phyloP scores from a whole-genome alignment of 2,113 vertebrate species.

The Oceanites oceanicus region DNA sequence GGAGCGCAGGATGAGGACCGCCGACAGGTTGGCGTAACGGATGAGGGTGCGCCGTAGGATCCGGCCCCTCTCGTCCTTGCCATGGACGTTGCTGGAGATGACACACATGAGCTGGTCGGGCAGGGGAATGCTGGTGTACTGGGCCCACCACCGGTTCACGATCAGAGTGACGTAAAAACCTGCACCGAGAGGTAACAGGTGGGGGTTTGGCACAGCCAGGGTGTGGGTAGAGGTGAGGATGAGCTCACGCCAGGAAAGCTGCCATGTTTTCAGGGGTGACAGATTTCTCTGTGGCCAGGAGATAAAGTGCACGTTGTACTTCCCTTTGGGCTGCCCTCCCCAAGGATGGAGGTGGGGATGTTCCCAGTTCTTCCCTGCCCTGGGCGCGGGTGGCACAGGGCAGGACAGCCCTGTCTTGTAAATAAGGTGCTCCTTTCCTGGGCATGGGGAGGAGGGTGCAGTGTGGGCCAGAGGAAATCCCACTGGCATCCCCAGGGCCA shows the following conservation, averaged over 20 bases:
- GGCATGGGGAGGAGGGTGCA: not conserved
- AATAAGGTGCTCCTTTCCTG: not conserved
- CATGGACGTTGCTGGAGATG: slow-evolving; percentile 86
- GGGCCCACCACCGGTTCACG: slow-evolving; percentile 90
- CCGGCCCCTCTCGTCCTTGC: slow-evolving; percentile 82
- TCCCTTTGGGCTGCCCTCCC: not conserved
- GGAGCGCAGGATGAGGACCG: slow-evolving; percentile 86
- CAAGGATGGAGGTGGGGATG: not conserved
- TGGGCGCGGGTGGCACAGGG: rapidly evolving
- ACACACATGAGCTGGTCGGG: slow-evolving; percentile 91
- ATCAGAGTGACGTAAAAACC: slow-evolving; percentile 89
- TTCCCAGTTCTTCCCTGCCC: not conserved
- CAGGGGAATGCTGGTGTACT: slow-evolving; percentile 90
- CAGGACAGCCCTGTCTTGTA: not conserved
- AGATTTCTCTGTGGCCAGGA: not conserved
- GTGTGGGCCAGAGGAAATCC: not conserved
- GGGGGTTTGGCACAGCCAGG: rapidly evolving
- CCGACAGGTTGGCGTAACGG: slow-evolving; percentile 85
- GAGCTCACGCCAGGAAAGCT: not conserved
- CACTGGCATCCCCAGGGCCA: not conserved
- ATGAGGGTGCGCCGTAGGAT: slow-evolving; percentile 85
- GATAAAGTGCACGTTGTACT: not conserved
- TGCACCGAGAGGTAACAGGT: not conserved
- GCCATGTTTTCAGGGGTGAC: not conserved
- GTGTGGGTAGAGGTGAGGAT: rapidly evolving